Conservation (phyloP, 2,888 invertebrate species). For the Caenorhabditis macrosperma region DNA sequence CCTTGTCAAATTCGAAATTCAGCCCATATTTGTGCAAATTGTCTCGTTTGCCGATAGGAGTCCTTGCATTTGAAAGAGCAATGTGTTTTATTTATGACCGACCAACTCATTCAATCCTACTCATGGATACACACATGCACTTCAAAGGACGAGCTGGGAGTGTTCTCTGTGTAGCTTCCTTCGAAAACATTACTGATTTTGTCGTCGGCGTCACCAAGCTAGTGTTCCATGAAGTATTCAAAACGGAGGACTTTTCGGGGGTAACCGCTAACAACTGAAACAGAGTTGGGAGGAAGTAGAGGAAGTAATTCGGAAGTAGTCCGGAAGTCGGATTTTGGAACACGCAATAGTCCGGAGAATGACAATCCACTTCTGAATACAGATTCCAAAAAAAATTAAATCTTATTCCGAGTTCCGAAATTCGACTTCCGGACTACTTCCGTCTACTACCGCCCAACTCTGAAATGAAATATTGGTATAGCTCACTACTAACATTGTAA, state of each 20-base stretch:
- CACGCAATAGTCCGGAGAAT: too few species aligned
- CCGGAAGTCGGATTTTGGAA: too few species aligned
- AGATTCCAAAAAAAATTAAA: too few species aligned
- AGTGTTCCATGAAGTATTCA: conserved; percentile 56
- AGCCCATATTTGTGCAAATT: conserved; percentile 39
- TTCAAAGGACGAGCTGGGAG: conserved; percentile 51
- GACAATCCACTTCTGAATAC: too few species aligned
- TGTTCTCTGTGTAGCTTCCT: conserved; percentile 35
- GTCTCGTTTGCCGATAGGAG: conserved; percentile 35
- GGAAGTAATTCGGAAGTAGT: too few species aligned
- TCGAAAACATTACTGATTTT: conserved; percentile 47
- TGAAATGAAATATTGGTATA: too few species aligned
- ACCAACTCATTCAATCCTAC: conserved; percentile 40
- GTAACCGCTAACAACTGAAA: too few species aligned
- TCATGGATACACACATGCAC: conserved; percentile 59
- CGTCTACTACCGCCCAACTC: too few species aligned
- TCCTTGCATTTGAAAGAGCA: conserved; percentile 58
- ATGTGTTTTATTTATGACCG: conserved; percentile 56
- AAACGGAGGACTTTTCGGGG: conserved; percentile 26
- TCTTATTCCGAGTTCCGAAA: too few species aligned
- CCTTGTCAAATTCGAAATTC: not conserved
- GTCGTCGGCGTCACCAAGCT: conserved; percentile 40
- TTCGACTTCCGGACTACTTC: too few species aligned
- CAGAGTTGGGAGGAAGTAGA: too few species aligned
- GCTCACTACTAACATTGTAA: too few species aligned